Evolutionary conservation across 2,797 vertebrate species (phyloP).

Genomic region (Hemitrygon akajei): DNA sequence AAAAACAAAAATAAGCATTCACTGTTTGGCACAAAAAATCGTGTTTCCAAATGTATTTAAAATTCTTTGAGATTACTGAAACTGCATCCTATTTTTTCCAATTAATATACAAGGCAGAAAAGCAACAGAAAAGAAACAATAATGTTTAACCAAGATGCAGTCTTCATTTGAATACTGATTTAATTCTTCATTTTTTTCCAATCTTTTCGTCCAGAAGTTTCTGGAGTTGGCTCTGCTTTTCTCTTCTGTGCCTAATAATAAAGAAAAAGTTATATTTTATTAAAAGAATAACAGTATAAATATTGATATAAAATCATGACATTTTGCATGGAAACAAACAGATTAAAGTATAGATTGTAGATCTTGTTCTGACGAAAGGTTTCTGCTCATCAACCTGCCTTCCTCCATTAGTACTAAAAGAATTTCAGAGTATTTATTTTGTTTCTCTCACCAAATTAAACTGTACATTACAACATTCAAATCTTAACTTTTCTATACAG

Average conservation of each 20-base stretch:
- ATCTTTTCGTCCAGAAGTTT: constrained; percentile 68
- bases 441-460: background rate
- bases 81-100: constrained; percentile 23
- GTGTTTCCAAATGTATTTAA: background rate
- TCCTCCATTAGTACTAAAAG: background rate
- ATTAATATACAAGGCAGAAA: constrained; percentile 21
- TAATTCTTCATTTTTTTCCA: constrained; percentile 62
- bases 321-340: background rate
- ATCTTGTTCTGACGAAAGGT: background rate
- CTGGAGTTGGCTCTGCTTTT: constrained; percentile 67
- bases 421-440: background rate
- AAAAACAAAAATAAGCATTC: background rate
- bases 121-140: background rate
- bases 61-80: background rate
- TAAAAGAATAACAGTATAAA: constrained; percentile 38
- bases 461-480: background rate
- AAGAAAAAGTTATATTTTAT: constrained; percentile 46
- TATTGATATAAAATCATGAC: background rate
- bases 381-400: background rate
- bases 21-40: background rate
- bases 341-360: background rate
- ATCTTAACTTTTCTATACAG: background rate
- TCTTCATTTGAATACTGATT: constrained; percentile 40
- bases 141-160: constrained; percentile 1
- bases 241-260: constrained; percentile 67